Conservation (phyloP, 2,797 vertebrate species). For the Discoglossus pictus region DNA sequence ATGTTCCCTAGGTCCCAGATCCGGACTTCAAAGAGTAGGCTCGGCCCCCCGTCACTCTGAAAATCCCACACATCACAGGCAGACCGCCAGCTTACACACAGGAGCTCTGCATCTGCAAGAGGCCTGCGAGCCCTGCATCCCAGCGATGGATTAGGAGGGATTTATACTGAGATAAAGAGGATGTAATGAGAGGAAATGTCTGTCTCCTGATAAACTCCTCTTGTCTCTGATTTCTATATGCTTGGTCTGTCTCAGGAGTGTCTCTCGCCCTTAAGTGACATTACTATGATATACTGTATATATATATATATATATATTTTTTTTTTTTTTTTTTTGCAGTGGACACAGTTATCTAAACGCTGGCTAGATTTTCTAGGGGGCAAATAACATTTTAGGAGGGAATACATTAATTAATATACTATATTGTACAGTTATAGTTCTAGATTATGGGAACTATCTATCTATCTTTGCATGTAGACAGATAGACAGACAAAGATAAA, state of each 20-base stretch:
- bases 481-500: too few relatives aligned
- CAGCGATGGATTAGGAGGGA: slow-evolving; percentile 43
- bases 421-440: too few relatives aligned
- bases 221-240: background rate
- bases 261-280: too few relatives aligned
- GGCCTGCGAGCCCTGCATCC: slow-evolving; percentile 25
- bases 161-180: slow-evolving; percentile 46
- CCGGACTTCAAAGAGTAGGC: slow-evolving; percentile 39
- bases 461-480: too few relatives aligned
- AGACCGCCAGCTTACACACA: slow-evolving; percentile 27
- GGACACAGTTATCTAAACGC: too few relatives aligned
- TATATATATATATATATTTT: too few relatives aligned
- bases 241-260: background rate
- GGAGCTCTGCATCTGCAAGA: slow-evolving; percentile 15
- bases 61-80: slow-evolving; percentile 47
- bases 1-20: slow-evolving; percentile 38
- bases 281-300: too few relatives aligned
- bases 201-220: slow-evolving; percentile 30
- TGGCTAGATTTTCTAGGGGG: too few relatives aligned
- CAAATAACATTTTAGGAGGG: too few relatives aligned
- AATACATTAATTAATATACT: too few relatives aligned
- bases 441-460: too few relatives aligned
- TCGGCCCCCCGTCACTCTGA: slow-evolving; percentile 26
- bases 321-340: too few relatives aligned
- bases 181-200: slow-evolving; percentile 46